Conservation (phyloP, 2,888 invertebrate species). For the Scaeva pyrastri region DNA sequence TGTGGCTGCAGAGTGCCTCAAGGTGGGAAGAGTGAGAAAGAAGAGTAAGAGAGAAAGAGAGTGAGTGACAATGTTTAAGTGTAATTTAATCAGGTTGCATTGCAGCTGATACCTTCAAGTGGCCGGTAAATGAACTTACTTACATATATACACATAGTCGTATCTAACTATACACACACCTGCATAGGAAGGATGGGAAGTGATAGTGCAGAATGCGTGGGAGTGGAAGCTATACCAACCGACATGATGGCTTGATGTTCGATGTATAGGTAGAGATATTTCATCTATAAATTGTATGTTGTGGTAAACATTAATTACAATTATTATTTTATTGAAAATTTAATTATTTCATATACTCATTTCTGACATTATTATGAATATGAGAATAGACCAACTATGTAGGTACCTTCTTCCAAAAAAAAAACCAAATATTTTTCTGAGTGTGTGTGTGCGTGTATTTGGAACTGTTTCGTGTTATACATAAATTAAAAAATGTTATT, state of each 20-base stretch:
- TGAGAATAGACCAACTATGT: neutral
- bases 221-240: neutral
- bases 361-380: neutral
- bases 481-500: slow-evolving; percentile 22
- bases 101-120: slow-evolving; percentile 59
- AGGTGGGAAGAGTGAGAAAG: neutral
- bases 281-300: slow-evolving; percentile 57
- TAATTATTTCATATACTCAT: slow-evolving; percentile 43
- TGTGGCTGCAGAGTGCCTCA: neutral
- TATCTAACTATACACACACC: no score
- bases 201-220: neutral
- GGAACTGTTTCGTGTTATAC: neutral
- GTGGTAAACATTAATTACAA: slow-evolving; percentile 67
- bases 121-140: slow-evolving; percentile 13
- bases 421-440: no score
- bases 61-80: slow-evolving; percentile 56
- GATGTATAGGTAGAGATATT: slow-evolving; percentile 41
- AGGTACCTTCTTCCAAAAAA: neutral
- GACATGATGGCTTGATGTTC: neutral
- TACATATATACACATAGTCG: neutral
- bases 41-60: neutral
- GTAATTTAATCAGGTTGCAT: slow-evolving; percentile 65
- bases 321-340: slow-evolving; percentile 70
- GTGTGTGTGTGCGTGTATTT: no score
- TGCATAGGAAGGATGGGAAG: no score